Percentiles rank a stretch among this genome's conserved stretches.
These are phyloP conservation scores for Saccostrea echinata DNA, from an alignment of 1,140 invertebrate species.

Conservation along the genomic window DNA sequence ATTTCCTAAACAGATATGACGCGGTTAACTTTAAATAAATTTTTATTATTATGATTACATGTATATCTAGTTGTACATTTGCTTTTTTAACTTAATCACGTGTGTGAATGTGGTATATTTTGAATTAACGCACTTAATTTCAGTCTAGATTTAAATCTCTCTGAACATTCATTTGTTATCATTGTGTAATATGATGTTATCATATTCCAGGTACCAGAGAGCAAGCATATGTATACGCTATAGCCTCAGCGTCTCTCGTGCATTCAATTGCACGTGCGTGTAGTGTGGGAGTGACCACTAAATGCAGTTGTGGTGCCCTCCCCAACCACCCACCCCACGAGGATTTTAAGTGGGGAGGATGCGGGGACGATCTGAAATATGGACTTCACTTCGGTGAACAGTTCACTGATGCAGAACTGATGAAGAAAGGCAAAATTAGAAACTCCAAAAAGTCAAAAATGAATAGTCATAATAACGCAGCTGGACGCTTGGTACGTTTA, in stretches of 20 bases:
- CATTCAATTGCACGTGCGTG: constrained; percentile 88
- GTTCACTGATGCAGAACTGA: constrained; percentile 84
- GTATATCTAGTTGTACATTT: too few species aligned
- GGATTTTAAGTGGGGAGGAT: constrained; percentile 86
- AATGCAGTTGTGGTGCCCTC: constrained; percentile 84
- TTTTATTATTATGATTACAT: too few species aligned
- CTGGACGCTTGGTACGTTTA: constrained; percentile 72
- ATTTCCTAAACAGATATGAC: too few species aligned
- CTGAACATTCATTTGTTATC: neutral
- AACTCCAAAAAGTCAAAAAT: constrained; percentile 77
- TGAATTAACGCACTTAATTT: too few species aligned
- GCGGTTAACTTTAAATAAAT: too few species aligned
- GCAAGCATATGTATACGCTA: constrained; percentile 89
- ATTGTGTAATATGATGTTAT: neutral
- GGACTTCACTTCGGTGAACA: constrained; percentile 83
- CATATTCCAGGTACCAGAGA: constrained; percentile 86
- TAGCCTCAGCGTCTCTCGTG: constrained; percentile 87
- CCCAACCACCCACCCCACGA: constrained; percentile 75
- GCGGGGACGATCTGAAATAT: constrained; percentile 85
- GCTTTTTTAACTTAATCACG: too few species aligned
- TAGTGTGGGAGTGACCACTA: constrained; percentile 85
- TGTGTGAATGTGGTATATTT: too few species aligned
- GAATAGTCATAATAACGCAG: constrained; percentile 85
- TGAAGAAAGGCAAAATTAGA: constrained; percentile 75
- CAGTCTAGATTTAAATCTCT: too few species aligned